Percentiles rank a stretch among this genome's conserved stretches.
These are phyloP conservation scores for Bombus pyrosoma DNA, from an alignment of 1,140 invertebrate genomes.

Conservation along the genomic window DNA sequence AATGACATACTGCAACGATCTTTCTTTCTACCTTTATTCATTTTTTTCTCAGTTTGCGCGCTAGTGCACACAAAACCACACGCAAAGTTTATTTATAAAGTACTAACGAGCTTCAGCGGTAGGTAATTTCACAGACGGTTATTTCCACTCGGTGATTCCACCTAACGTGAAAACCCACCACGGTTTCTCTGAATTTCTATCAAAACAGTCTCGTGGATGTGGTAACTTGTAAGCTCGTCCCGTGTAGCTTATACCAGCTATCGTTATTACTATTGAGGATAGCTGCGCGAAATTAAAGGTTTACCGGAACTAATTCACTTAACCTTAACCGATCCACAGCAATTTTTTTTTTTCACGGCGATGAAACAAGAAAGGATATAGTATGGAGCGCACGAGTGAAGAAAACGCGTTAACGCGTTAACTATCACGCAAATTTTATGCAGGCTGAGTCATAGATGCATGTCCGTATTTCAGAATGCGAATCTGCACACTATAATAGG, in stretches of 20 bases:
- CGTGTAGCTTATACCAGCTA: background rate
- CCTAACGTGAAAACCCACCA: background rate
- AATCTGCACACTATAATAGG: too few species aligned
- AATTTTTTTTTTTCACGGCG: background rate
- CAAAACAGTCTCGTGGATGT: background rate
- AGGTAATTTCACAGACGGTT: conserved; percentile 1
- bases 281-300: background rate
- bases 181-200: background rate
- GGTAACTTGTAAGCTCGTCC: background rate
- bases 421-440: too few species aligned
- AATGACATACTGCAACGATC: background rate
- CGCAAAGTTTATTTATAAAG: conserved; percentile 17
- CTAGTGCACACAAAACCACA: background rate
- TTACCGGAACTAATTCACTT: background rate
- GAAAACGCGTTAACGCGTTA: too few species aligned
- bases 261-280: background rate
- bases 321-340: background rate
- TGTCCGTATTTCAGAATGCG: too few species aligned
- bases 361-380: background rate
- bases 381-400: too few species aligned
- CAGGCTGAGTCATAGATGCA: too few species aligned
- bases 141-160: background rate
- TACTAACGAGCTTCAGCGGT: conserved; percentile 9
- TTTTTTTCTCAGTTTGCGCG: background rate
- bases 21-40: background rate